Evolutionary conservation across 2,113 vertebrate species (phyloP).

Genomic region (Erpornis zantholeuca): DNA sequence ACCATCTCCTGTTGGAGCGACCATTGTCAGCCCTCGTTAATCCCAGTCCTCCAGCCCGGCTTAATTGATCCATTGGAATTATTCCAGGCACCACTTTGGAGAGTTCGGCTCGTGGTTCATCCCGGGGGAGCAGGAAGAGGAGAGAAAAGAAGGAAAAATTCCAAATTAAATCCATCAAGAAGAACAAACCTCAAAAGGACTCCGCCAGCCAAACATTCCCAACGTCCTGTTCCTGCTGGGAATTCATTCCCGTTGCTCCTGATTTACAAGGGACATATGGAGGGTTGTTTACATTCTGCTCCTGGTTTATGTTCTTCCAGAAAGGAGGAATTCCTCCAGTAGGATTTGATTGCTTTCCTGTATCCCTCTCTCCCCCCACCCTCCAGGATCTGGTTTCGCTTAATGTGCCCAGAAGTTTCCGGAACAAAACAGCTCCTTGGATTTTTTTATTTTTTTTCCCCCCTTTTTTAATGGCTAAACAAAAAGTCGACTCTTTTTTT

Average conservation of each 20-base stretch:
- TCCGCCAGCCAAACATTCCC: background rate
- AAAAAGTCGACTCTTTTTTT: background rate
- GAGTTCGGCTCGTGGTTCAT: background rate
- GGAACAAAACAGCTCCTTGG: conserved; percentile 45
- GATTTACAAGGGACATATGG: conserved; percentile 57
- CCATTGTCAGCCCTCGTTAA: background rate
- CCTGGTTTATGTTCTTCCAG: conserved; percentile 60
- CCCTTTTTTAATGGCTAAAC: background rate
- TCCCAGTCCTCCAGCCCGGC: background rate
- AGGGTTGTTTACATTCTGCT: conserved; percentile 51
- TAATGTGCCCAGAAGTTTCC: conserved; percentile 53
- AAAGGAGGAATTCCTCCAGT: conserved; percentile 54
- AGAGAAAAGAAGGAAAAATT: background rate
- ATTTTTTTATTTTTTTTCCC: background rate
- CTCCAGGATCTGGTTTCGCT: conserved; percentile 50
- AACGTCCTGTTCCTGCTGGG: background rate
- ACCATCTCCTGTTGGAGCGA: background rate
- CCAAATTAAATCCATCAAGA: background rate
- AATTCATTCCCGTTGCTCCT: background rate
- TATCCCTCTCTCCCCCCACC: background rate
- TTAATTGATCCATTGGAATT: background rate
- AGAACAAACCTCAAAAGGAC: background rate
- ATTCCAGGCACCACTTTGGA: background rate
- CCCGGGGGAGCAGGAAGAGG: background rate
- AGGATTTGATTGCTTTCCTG: conserved; percentile 59